These are phyloP conservation scores for Okamejei kenojei DNA, from an alignment of 2,797 vertebrate species.

Conservation along the genomic window DNA sequence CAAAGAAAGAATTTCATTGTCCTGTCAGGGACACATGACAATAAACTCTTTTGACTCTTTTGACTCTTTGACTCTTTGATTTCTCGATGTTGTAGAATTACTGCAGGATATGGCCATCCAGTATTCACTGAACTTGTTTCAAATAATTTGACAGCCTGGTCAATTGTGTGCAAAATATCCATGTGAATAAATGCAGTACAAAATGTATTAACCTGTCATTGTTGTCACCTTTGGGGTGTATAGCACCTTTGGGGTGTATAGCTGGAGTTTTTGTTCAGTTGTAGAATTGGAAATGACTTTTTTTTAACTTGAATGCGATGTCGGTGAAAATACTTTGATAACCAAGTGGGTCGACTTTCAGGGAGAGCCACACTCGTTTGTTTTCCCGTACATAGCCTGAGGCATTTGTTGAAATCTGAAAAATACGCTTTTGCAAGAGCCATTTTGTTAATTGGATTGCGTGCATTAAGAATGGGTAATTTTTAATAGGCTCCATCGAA, in stretches of 20 bases:
- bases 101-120: conserved; percentile 43
- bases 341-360: neutral
- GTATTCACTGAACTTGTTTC: conserved; percentile 45
- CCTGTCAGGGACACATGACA: no score
- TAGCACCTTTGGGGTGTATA: conserved; percentile 45
- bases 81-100: conserved; percentile 38
- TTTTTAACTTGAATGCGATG: neutral
- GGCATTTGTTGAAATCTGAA: conserved; percentile 49
- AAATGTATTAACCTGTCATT: conserved; percentile 51
- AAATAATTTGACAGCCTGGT: conserved; percentile 44
- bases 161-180: conserved; percentile 47
- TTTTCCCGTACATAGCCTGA: conserved; percentile 43
- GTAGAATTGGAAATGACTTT: conserved; percentile 43
- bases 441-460: neutral
- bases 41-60: no score
- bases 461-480: neutral
- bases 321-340: conserved; percentile 24
- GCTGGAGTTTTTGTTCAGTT: conserved; percentile 45
- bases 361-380: conserved; percentile 44
- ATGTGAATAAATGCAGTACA: conserved; percentile 46
- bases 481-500: neutral
- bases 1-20: no score
- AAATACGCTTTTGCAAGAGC: neutral
- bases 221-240: conserved; percentile 47
- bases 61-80: no score